These are phyloP conservation scores for Coenonympha arcania DNA, from an alignment of 2,888 invertebrate species.

Conservation along the genomic window DNA sequence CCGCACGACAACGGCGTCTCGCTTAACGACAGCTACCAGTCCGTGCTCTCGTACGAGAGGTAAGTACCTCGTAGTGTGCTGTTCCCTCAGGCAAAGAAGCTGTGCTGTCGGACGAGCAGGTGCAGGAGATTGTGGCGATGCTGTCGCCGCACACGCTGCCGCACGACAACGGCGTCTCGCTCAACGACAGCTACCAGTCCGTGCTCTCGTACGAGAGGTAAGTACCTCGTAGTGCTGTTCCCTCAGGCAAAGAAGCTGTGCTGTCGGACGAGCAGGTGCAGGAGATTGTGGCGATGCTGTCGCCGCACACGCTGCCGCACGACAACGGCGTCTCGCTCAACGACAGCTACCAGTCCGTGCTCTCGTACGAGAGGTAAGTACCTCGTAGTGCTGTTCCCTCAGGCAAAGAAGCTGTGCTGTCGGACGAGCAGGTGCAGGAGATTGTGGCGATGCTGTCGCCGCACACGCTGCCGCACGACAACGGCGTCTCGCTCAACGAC, in stretches of 20 bases:
- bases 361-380: constrained; percentile 71
- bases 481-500: constrained; percentile 72
- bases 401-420: constrained; percentile 86
- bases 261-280: constrained; percentile 92
- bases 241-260: constrained; percentile 82
- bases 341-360: constrained; percentile 74
- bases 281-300: constrained; percentile 87
- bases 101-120: constrained; percentile 90
- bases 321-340: constrained; percentile 71
- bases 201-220: constrained; percentile 72
- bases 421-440: constrained; percentile 93
- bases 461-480: constrained; percentile 63
- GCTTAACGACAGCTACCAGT: too few relatives aligned
- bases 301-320: constrained; percentile 71
- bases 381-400: constrained; percentile 25
- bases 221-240: too few relatives aligned
- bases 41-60: too few relatives aligned
- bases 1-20: too few relatives aligned
- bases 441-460: constrained; percentile 86
- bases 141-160: constrained; percentile 77
- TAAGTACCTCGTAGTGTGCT: too few relatives aligned
- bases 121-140: constrained; percentile 89
- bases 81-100: constrained; percentile 82
- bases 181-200: constrained; percentile 74
- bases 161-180: constrained; percentile 67